phyloP scores from a whole-genome alignment of 2,888 invertebrate species.

The Bombylius major region DNA sequence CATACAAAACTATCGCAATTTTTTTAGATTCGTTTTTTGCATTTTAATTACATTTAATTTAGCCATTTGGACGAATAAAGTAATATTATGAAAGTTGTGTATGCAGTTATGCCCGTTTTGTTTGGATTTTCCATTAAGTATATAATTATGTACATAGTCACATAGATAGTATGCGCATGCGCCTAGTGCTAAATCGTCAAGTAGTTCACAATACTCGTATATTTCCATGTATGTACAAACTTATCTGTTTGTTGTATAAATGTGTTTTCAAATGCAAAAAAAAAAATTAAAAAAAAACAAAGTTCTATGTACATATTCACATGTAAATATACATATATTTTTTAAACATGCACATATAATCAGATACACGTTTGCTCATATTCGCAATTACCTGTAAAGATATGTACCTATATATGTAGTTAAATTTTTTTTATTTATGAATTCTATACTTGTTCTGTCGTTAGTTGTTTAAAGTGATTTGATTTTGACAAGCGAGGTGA shows the following conservation, averaged over 20 bases:
- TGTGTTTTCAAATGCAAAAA: too few relatives aligned
- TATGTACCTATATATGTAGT: too few relatives aligned
- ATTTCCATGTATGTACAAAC: too few relatives aligned
- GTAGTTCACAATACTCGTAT: too few relatives aligned
- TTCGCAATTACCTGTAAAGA: too few relatives aligned
- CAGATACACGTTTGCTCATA: too few relatives aligned
- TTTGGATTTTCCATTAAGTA: not conserved
- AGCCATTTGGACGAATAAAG: not conserved
- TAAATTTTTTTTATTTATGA: not conserved
- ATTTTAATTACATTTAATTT: slow-evolving; percentile 5
- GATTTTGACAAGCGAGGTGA: slow-evolving; percentile 38
- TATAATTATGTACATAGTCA: too few relatives aligned
- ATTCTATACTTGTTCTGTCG: not conserved
- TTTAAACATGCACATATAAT: too few relatives aligned
- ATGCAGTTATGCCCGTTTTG: not conserved
- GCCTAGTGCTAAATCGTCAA: not conserved
- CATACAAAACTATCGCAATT: slow-evolving; percentile 3
- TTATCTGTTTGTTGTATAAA: too few relatives aligned
- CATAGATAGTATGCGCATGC: not conserved
- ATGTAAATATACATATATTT: too few relatives aligned
- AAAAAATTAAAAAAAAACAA: too few relatives aligned
- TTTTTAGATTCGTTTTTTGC: not conserved
- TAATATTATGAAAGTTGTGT: not conserved
- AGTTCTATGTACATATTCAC: too few relatives aligned
- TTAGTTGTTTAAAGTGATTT: slow-evolving; percentile 35